Evolutionary conservation across 2,797 vertebrate species (phyloP).

Genomic region (Cyprinodon diabolis): DNA sequence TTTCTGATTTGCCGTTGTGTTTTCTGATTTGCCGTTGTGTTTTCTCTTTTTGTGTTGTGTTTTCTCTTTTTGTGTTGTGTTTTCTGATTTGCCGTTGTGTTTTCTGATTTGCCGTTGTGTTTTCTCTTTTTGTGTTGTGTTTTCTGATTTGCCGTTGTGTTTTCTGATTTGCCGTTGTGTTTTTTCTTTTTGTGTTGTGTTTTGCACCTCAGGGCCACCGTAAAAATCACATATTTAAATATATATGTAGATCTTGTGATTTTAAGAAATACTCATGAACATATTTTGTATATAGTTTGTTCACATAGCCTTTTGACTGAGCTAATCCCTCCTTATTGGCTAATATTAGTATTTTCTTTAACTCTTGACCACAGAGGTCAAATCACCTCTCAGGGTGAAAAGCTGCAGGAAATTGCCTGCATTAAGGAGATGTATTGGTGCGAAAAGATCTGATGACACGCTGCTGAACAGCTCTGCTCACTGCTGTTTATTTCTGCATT

Average conservation of each 20-base stretch:
- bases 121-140: no score
- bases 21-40: no score
- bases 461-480: conserved; percentile 69
- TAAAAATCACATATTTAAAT: neutral
- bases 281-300: neutral
- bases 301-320: conserved; percentile 45
- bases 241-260: neutral
- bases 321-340: conserved; percentile 77
- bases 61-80: no score
- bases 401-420: conserved; percentile 86
- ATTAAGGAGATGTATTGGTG: conserved; percentile 85
- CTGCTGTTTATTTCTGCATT: conserved; percentile 50
- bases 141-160: no score
- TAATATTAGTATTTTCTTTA: conserved; percentile 77
- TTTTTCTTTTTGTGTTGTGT: no score
- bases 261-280: neutral
- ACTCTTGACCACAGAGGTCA: conserved; percentile 75
- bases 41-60: no score
- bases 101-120: no score
- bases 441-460: conserved; percentile 81
- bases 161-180: no score
- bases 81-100: no score
- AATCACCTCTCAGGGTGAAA: conserved; percentile 76
- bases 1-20: no score
- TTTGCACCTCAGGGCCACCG: no score